Base-by-base conservation (phyloP, 2,888 invertebrate genomes). In the Melieria crassipennis region DNA sequence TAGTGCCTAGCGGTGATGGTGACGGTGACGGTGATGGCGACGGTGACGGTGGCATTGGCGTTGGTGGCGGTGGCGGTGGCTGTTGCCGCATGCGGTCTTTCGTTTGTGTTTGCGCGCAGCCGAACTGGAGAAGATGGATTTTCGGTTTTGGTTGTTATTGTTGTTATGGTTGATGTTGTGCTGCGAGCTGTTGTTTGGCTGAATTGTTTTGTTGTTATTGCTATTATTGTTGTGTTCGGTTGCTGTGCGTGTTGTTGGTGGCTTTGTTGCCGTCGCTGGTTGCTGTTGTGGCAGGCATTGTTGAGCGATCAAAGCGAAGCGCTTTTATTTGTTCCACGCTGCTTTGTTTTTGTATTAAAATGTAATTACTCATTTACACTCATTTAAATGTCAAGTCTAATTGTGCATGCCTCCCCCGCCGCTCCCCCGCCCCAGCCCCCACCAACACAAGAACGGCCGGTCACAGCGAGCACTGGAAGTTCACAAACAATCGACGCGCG, bases 281-380 rank as follows among this genome's bases (percentile, higher is more conserved):
- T 57, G 58, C 5, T 43, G 81, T 82, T 84, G 83, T 84, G 84
- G 82, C 81, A 82, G 82, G 80, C 78, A 84, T 86, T 86, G 84
- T 84, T 81, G 78, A 75, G 81, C 82, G 84, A 83, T 84, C 84
- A 84, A 84, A 85, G 85, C 82, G 81, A 79, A 79, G 79, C 82
- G 83, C 84, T 81, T 78, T 77, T 79, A 83, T 82, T 83, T 82
- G 81, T 76, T 79, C 79, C 77, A 55, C n/a, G 50, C 4, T 57
- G 55, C 78, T 80, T 81, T 82, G 78, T 77, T 76, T 74, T 74
- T 75, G 75, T 76, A 74, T 77, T 75, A 77, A 76, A 78, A 77
- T 76, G 82, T 82, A 84, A 84, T 84, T 84, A 84, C 79, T 83
- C 82, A 82, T 79, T 77, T 76, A 73, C 78, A 79, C 75, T 76